phyloP scores from a whole-genome alignment of 2,888 invertebrate species.

The Selenia dentaria region DNA sequence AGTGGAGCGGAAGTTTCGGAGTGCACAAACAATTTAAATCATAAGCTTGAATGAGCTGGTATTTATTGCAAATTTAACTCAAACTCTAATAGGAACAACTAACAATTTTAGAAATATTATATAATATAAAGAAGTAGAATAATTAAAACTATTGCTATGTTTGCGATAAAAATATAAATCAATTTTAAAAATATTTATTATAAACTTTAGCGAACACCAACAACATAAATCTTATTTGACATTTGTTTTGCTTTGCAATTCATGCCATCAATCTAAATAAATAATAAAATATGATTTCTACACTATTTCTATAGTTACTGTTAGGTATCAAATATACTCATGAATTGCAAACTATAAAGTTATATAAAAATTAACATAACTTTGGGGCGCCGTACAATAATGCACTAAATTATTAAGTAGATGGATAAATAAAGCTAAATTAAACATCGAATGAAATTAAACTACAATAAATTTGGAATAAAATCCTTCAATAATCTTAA shows the following conservation, averaged over 20 bases:
- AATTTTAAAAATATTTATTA: slow-evolving; percentile 3
- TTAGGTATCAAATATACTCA: too few relatives aligned
- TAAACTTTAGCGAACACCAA: slow-evolving; percentile 16
- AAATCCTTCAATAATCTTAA: slow-evolving; percentile 23
- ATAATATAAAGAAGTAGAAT: background rate
- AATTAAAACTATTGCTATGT: background rate
- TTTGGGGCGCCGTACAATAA: slow-evolving; percentile 15
- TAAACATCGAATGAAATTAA: slow-evolving; percentile 12
- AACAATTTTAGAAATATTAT: background rate
- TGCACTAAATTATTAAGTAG: slow-evolving; percentile 16
- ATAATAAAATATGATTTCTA: too few relatives aligned
- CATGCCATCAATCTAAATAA: too few relatives aligned
- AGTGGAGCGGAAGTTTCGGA: too few relatives aligned
- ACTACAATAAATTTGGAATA: background rate
- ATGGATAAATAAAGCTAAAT: slow-evolving; percentile 20
- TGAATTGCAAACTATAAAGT: background rate
- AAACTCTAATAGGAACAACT: slow-evolving; percentile 24
- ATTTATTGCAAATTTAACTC: background rate
- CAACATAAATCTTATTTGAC: slow-evolving; percentile 10
- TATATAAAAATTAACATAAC: slow-evolving; percentile 2
- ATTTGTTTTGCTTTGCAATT: background rate
- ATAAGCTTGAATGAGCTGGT: too few relatives aligned
- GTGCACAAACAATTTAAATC: too few relatives aligned
- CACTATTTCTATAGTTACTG: too few relatives aligned
- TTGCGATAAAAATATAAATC: slow-evolving; percentile 2